These are phyloP conservation scores for Ptychodera flava DNA, from an alignment of 35 echinoderm and acorn worm species.

Conservation along the genomic window DNA sequence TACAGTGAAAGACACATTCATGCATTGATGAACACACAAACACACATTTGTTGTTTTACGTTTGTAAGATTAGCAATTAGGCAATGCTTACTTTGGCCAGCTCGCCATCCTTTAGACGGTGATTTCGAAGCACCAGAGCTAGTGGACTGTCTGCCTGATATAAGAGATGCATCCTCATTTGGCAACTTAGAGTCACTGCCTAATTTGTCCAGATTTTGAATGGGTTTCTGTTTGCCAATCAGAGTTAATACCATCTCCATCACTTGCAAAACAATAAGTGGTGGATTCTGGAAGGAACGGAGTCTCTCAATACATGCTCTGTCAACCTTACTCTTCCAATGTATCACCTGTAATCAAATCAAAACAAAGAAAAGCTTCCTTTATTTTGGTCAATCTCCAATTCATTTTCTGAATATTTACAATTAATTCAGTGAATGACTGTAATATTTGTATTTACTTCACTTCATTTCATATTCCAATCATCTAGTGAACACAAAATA, in stretches of 20 bases:
- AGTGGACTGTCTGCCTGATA: conserved; percentile 62
- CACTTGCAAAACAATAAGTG: conserved; percentile 87
- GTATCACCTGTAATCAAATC: conserved; percentile 48
- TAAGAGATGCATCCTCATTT: conserved; percentile 66
- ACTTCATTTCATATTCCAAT: no score
- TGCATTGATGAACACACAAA: no score
- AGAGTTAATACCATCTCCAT: conserved; percentile 99
- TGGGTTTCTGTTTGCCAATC: conserved; percentile 82
- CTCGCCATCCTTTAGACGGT: conserved; percentile 51
- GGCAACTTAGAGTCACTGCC: conserved; percentile 1
- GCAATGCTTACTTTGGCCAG: conserved; percentile 35
- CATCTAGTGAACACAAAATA: no score
- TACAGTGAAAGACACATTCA: no score
- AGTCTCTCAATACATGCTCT: conserved; percentile 84
- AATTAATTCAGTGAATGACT: no score
- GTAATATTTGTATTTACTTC: no score
- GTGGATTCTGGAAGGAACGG: conserved; percentile 80
- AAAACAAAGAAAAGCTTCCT: no score
- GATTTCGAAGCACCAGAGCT: conserved; percentile 44
- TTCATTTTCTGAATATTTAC: no score
- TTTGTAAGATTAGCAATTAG: not conserved
- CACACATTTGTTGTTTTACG: no score
- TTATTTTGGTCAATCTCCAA: no score
- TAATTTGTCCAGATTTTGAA: conserved; percentile 6
- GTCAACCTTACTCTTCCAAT: conserved; percentile 87